Base-by-base conservation (phyloP, 2,888 invertebrate genomes). In the Alsophila aescularia region DNA sequence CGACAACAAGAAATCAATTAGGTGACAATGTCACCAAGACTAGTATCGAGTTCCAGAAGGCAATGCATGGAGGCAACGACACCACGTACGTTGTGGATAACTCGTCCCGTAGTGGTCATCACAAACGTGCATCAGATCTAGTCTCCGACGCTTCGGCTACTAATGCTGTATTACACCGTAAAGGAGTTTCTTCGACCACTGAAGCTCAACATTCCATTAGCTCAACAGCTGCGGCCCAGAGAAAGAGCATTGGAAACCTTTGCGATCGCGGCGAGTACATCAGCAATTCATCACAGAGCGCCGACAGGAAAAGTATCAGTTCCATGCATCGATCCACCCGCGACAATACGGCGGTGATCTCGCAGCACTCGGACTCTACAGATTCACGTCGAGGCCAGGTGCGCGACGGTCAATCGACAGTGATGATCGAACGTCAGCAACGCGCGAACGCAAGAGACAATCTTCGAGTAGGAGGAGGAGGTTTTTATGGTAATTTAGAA, bases 131-230 rank as follows among this genome's bases (percentile, higher is more conserved):
- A 72, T 96, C 94, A 59, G 93, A 96, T 41, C 93, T 97, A 58
- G 93, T 95, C 0, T 94, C 96, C 0, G 93, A 95, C 49, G 93
- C 94, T n/a, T 94, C 96, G 66, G 93, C 96, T 2, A 93, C 93
- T 43, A 97, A 97, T 73, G 92, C 96, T 35, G 95, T 97, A 37
- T 92, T 97, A 29, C 96, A 96, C 78, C 93, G 97, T 35, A 96
- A 96, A 74, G 94, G 95, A 13, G 85, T 93, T 9, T 92, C 94
- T 1, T 93, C 94, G 0, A 93, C 94, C 0, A 94, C 93, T n/a
- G 96, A 96, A 83, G 95, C 95, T 1, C 87, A 95, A 4, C 96
- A 96, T 73, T 94, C 95, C 0, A 95, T 94, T 8, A 94, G 94
- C 67, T 93, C 95, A 0, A 94, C 95, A 0, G 96, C 96, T 13